Base-by-base conservation (phyloP, 2,113 vertebrate genomes). In the Suricata suricatta region DNA sequence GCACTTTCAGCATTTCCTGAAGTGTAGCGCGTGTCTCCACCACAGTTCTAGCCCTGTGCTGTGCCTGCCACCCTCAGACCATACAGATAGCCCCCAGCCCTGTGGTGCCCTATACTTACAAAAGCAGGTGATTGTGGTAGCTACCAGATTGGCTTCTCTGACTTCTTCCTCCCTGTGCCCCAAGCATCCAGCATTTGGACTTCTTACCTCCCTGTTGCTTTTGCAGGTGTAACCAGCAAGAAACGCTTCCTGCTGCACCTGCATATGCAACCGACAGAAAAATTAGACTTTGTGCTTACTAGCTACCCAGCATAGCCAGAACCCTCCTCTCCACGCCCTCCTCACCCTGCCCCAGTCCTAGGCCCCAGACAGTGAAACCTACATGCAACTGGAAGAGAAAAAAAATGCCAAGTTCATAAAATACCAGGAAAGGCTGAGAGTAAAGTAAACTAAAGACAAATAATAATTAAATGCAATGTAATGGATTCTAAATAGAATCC, bases 61-160 rank as follows among this genome's bases (percentile, higher is more conserved):
- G 99, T 99, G 50, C 99, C 99, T 4, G 98, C 64, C 99, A 99
- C 98, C 99, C 99, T 96, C 98, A 99, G 68, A 98, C 99, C 44
- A 98, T 99, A 38, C 99, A 99, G 95, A 98, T 99, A 92, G 97
- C 52, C 97, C 98, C 35, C 95, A 97, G 60, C 98, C 99, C 1
- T 99, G 98, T 83, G 98, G 99, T 44, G 98, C 98, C 25, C 99
- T 99, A 15, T 99, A 99, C 9, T 99, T 99, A 27, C 99, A 99
- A 98, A 99, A 99, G 96, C 99, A 99, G 97, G 98, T 99, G 97
- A 99, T 93, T 99, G 99, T 35, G 99, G 99, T 63, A 99, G 99
- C 97, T 99, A 99, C 92, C 99, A 99, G 98, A 99, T 99, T 0
- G 99, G 99, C 84, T 99, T 99, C 82, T 99, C 99, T 25, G 99